These are phyloP conservation scores for Eulemur mongoz DNA, from an alignment of 2,797 vertebrate genomes.

Conservation along the genomic window DNA sequence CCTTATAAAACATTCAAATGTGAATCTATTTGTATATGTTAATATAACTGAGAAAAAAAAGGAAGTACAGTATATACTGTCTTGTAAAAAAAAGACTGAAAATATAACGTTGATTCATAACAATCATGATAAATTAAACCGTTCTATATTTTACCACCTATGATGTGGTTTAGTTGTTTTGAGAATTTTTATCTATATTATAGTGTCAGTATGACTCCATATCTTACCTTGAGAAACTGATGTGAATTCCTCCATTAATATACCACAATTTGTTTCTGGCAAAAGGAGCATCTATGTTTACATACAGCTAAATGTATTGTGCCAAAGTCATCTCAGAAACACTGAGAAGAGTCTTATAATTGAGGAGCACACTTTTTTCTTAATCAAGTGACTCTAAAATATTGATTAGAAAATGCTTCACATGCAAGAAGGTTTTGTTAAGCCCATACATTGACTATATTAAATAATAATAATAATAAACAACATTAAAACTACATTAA, in stretches of 20 bases:
- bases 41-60: background rate
- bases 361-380: constrained; percentile 39
- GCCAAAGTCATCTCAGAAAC: constrained; percentile 58
- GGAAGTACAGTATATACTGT: background rate
- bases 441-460: background rate
- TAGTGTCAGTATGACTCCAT: background rate
- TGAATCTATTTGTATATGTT: background rate
- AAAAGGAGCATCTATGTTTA: constrained; percentile 56
- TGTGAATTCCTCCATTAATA: constrained; percentile 27
- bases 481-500: constrained; percentile 54
- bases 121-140: background rate
- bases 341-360: constrained; percentile 48
- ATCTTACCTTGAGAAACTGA: constrained; percentile 40
- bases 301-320: constrained; percentile 10
- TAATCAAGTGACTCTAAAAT: constrained; percentile 64
- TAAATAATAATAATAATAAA: constrained; percentile 27
- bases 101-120: background rate
- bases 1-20: background rate
- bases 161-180: background rate
- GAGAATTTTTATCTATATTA: constrained; percentile 25
- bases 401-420: constrained; percentile 59
- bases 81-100: background rate
- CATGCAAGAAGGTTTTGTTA: constrained; percentile 19
- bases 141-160: background rate
- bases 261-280: constrained; percentile 58